Evolutionary conservation across 2,888 invertebrate genomes (phyloP).

Genomic region (Campoplex capitator): DNA sequence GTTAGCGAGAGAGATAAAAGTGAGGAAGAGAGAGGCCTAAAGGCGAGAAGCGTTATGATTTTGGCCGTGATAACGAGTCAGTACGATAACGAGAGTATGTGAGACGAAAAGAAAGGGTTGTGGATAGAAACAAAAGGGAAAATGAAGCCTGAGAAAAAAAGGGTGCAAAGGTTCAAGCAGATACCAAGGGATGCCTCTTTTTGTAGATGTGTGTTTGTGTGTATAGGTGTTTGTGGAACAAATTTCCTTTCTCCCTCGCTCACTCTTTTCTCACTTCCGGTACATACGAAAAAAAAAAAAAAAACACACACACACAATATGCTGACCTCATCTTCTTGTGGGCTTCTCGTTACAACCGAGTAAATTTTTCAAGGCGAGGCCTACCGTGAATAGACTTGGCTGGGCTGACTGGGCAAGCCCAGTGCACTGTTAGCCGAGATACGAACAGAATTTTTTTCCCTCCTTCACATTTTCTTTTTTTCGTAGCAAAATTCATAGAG

Average conservation of each 20-base stretch:
- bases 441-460: conserved; percentile 6
- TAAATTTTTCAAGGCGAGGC: conserved; percentile 79
- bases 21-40: not conserved
- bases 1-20: not conserved
- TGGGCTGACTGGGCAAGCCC: conserved; percentile 36
- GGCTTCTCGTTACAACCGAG: conserved; percentile 77
- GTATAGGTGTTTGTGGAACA: conserved; percentile 33
- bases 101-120: conserved; percentile 31
- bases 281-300: conserved; percentile 47
- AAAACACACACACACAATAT: conserved; percentile 40
- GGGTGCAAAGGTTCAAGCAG: conserved; percentile 31
- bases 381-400: conserved; percentile 76
- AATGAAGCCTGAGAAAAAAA: conserved; percentile 1
- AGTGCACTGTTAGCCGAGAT: conserved; percentile 12
- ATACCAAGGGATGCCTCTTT: conserved; percentile 13
- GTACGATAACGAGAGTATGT: conserved; percentile 50
- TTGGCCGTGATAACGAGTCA: conserved; percentile 59
- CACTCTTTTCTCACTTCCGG: conserved; percentile 43
- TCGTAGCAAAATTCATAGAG: not conserved
- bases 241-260: conserved; percentile 4
- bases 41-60: conserved; percentile 59
- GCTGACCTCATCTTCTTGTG: conserved; percentile 75
- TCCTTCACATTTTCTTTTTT: conserved; percentile 4
- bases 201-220: conserved; percentile 16
- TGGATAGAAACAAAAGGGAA: conserved; percentile 22